Evolutionary conservation across 2,113 vertebrate genomes (phyloP).

Genomic region (Alligator mississippiensis): DNA sequence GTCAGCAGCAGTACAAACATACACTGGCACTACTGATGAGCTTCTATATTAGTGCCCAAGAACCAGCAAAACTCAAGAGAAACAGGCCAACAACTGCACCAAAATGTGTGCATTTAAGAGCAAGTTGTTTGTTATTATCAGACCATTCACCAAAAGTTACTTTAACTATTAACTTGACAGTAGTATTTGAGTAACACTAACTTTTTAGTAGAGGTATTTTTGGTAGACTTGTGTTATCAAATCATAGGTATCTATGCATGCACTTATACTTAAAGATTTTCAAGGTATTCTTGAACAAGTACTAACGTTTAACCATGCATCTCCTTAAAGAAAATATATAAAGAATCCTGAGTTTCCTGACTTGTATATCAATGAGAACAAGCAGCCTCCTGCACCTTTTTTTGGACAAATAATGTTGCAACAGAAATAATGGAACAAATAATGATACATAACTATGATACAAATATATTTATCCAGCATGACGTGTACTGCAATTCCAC

Average conservation of each 20-base stretch:
- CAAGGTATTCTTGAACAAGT: neutral
- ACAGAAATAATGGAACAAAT: no score
- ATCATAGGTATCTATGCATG: neutral
- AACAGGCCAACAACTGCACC: neutral
- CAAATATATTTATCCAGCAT: no score
- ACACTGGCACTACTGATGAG: neutral
- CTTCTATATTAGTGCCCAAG: neutral
- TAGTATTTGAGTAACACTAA: neutral
- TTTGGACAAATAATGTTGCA: no score
- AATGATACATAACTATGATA: neutral
- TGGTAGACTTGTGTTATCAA: neutral
- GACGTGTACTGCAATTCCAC: neutral
- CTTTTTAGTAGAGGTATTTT: no score
- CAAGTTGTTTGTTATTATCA: no score
- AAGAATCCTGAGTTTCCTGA: no score
- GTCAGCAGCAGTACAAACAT: neutral
- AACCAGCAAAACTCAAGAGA: neutral
- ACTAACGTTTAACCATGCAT: neutral
- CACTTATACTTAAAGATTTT: neutral
- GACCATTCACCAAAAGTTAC: no score
- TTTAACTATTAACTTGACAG: neutral
- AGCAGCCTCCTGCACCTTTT: neutral
- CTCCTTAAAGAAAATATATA: neutral
- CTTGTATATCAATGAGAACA: neutral
- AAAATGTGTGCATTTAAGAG: neutral